Evolutionary conservation across 2,797 vertebrate genomes (phyloP).

Genomic region (Amblyopsis hoosieri): DNA sequence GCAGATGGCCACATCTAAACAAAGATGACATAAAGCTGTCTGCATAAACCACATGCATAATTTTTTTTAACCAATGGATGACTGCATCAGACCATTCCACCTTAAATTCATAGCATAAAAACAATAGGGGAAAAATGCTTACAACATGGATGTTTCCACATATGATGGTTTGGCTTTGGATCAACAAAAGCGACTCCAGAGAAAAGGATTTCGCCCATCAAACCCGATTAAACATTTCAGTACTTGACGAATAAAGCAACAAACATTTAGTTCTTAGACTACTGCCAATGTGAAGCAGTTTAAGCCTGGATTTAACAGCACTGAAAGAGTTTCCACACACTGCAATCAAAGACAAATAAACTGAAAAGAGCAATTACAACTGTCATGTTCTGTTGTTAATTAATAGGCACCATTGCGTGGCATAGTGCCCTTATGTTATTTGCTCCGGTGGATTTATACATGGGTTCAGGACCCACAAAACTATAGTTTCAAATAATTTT

Average conservation of each 20-base stretch:
- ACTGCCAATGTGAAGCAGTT: slow-evolving; percentile 33
- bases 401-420: slow-evolving; percentile 35
- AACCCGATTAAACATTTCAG: slow-evolving; percentile 47
- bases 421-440: slow-evolving; percentile 19
- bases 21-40: slow-evolving; percentile 39
- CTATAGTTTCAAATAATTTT: no score
- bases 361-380: slow-evolving; percentile 34
- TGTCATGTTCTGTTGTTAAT: slow-evolving; percentile 46
- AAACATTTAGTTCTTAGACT: slow-evolving; percentile 37
- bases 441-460: not conserved
- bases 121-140: not conserved
- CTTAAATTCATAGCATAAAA: slow-evolving; percentile 46
- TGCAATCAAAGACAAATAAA: slow-evolving; percentile 61
- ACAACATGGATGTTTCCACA: slow-evolving; percentile 46
- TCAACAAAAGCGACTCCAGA: slow-evolving; percentile 46
- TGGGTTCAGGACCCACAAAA: no score
- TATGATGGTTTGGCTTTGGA: slow-evolving; percentile 50
- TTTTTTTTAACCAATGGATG: slow-evolving; percentile 25
- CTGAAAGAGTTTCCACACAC: slow-evolving; percentile 61
- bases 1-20: slow-evolving; percentile 66
- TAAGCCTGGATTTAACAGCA: slow-evolving; percentile 32
- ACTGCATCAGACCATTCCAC: slow-evolving; percentile 36
- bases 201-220: slow-evolving; percentile 62
- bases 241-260: slow-evolving; percentile 56
- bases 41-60: slow-evolving; percentile 50